Base-by-base conservation (phyloP, 2,888 invertebrate species). In the Parnassius glacialis region DNA sequence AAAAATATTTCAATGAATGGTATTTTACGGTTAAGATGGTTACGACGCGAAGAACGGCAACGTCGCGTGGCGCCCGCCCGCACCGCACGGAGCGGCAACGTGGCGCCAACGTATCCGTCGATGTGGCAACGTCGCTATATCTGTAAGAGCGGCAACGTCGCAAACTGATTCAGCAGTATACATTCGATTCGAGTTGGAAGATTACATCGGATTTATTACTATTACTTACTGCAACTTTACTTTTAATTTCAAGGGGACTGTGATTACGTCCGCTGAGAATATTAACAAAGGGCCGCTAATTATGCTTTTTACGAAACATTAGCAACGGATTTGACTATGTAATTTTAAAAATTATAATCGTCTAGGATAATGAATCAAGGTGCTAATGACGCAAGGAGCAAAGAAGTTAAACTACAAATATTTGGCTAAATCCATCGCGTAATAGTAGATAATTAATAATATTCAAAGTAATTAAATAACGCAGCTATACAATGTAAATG, bases 161-260 rank as follows among this genome's bases (percentile, higher is more conserved):
- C 84, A 73, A 74, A 79, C 85, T 88, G 88, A 89, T 86, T 88
- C 89, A 87, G 86, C 88, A 86, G 74, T 83, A 82, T 80, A 77
- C 81, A 84, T 84, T 80, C 76, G 71, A 67, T 69, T 67, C 65
- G 67, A 69, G 70, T 67, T 65, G 62, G 64, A 64, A 66, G 68
- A 65, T 67, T 66, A 63, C 62, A 65, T 62, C 60, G 64, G 64
- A 65, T 59, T 62, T 52, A 48, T 56, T 60, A 59, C 48, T 62
- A 62, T 62, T 54, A 62, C 50, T 34, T 11, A 45, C 41, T 54
- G 54, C 53, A 58, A 58, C 62, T 70, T 69, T 70, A 72, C 68
- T 76, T 76, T 74, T 73, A 69, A 73, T 72, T 72, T 74, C 69
- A 70, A 73, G 70, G 68, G 44, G 71, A 47, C 13, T 16, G 50